A percentile compares a stretch with the other conserved stretches of the same genome.
Conservation (phyloP, 2,888 invertebrate genomes). For the Tipula helvola region DNA sequence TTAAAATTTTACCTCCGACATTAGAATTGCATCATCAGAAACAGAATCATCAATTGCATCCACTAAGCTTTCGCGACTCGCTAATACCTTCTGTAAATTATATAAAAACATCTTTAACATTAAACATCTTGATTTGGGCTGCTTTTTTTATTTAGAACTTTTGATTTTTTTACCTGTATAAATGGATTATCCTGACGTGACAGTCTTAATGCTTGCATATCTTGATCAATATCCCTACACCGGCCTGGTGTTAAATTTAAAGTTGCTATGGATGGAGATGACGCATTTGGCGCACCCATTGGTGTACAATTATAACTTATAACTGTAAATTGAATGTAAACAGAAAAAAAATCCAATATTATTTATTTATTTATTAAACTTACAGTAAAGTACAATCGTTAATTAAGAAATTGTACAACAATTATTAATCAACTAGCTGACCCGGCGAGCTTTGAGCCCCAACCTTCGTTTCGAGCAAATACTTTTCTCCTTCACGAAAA, state of each 20-base stretch:
- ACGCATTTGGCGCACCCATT: conserved; percentile 26
- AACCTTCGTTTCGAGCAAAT: too few relatives aligned
- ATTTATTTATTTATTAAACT: too few relatives aligned
- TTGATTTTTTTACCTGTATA: conserved; percentile 51
- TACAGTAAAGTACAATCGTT: too few relatives aligned
- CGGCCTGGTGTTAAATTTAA: conserved; percentile 60
- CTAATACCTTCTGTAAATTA: conserved; percentile 53
- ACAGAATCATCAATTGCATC: conserved; percentile 57
- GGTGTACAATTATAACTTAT: conserved; percentile 17
- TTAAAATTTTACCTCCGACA: conserved; percentile 50
- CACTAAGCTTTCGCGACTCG: conserved; percentile 65
- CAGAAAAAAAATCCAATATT: too few relatives aligned
- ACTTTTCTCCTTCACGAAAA: too few relatives aligned
- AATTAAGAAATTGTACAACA: too few relatives aligned
- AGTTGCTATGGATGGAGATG: conserved; percentile 45
- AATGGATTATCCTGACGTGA: conserved; percentile 78
- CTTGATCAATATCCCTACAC: conserved; percentile 66
- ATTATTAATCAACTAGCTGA: too few relatives aligned
- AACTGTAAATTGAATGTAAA: not conserved
- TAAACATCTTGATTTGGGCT: too few relatives aligned
- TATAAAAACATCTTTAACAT: too few relatives aligned
- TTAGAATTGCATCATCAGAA: conserved; percentile 62
- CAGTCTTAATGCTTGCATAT: conserved; percentile 69
- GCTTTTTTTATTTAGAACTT: too few relatives aligned
- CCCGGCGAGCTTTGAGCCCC: too few relatives aligned